A percentile compares a stretch with the other conserved stretches of the same genome.
These are phyloP conservation scores for Gorsachius goisagi DNA, from an alignment of 2,113 vertebrate genomes.

Conservation along the genomic window DNA sequence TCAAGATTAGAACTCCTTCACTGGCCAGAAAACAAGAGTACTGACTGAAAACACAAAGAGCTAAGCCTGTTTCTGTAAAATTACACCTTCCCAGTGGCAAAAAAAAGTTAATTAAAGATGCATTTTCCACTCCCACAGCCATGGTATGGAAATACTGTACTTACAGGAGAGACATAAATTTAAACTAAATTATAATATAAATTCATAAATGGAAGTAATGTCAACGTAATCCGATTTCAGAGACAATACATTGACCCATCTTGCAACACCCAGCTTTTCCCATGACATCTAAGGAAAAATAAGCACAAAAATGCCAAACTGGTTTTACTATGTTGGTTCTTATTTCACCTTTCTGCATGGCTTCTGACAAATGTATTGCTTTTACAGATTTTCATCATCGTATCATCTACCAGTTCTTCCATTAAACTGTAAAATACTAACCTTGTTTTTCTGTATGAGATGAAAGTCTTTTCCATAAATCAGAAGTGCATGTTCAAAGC, in stretches of 20 bases:
- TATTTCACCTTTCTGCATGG: not conserved
- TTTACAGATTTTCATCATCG: not conserved
- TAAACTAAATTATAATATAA: not conserved
- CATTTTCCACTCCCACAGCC: not conserved
- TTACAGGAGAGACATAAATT: not conserved
- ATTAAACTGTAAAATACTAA: constrained; percentile 51
- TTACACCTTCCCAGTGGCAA: not conserved
- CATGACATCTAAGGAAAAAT: not conserved
- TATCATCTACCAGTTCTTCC: not conserved
- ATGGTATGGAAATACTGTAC: not conserved
- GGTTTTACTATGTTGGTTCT: not conserved
- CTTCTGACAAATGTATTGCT: not conserved
- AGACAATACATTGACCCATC: not conserved
- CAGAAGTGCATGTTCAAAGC: constrained; percentile 94
- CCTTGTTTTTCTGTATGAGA: constrained; percentile 99
- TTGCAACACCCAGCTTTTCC: not conserved
- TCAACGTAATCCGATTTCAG: not conserved
- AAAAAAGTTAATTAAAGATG: not conserved
- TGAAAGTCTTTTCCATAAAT: constrained; percentile 98
- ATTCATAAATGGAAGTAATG: not conserved
- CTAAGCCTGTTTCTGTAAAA: not conserved
- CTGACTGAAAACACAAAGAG: not conserved
- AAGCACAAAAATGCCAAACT: not conserved
- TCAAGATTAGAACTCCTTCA: not conserved
- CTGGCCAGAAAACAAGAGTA: not conserved